A percentile compares a stretch with the other conserved stretches of the same genome.
phyloP scores from a whole-genome alignment of 2,797 vertebrate genomes.

The Holocentrus rufus region DNA sequence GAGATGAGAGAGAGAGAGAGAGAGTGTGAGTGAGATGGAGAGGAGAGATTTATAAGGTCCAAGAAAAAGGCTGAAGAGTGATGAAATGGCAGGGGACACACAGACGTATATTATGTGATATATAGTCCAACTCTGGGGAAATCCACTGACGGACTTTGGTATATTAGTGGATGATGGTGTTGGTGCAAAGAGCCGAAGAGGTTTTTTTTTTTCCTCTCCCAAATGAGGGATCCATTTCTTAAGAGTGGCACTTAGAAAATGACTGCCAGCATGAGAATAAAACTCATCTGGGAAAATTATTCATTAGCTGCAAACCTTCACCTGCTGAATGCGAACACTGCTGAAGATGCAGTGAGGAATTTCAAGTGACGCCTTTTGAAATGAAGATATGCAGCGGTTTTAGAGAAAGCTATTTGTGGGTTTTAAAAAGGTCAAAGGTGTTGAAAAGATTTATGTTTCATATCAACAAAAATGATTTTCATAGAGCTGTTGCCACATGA shows the following conservation, averaged over 20 bases:
- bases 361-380: too few species aligned
- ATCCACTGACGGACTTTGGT: not conserved
- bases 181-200: not conserved
- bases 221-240: not conserved
- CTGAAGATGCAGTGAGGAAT: too few species aligned
- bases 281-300: not conserved
- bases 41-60: constrained; percentile 15
- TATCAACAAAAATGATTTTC: too few species aligned
- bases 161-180: not conserved
- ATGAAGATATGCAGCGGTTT: too few species aligned
- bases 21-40: not conserved
- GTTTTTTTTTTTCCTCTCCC: constrained; percentile 4
- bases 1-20: constrained; percentile 3
- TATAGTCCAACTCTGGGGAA: not conserved
- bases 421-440: too few species aligned
- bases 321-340: not conserved
- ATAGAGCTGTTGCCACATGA: too few species aligned
- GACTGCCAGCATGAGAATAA: not conserved
- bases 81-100: not conserved
- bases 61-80: not conserved
- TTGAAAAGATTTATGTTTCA: too few species aligned
- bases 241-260: not conserved
- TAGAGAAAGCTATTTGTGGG: too few species aligned
- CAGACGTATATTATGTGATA: not conserved
- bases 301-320: not conserved